Percentiles rank a stretch among this genome's conserved stretches.
These are phyloP conservation scores for Falco biarmicus DNA, from an alignment of 2,797 vertebrate species.

Conservation along the genomic window DNA sequence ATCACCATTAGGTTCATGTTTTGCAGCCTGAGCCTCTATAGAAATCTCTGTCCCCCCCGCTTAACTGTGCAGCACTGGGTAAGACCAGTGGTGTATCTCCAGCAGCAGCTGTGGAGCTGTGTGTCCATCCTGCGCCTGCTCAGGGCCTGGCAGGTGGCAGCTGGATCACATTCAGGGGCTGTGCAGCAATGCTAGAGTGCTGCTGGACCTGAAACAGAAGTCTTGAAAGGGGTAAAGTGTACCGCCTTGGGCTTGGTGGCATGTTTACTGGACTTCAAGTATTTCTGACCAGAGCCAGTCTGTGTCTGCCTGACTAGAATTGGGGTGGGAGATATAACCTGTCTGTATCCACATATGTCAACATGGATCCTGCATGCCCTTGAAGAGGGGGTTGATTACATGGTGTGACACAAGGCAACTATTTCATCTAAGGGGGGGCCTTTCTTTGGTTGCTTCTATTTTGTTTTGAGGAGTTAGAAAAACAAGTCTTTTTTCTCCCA, in stretches of 20 bases:
- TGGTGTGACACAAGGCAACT: background rate
- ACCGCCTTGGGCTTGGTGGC: background rate
- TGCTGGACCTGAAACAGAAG: background rate
- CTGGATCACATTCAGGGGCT: background rate
- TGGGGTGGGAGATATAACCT: background rate
- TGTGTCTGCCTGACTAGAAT: background rate
- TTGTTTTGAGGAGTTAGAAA: background rate
- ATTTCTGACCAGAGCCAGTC: background rate
- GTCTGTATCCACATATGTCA: background rate
- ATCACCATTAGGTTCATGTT: background rate
- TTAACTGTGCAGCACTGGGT: fast-evolving
- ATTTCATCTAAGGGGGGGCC: background rate
- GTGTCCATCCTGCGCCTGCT: fast-evolving
- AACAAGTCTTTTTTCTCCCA: background rate
- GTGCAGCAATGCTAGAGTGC: background rate
- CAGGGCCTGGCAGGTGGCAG: background rate
- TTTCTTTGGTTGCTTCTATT: background rate
- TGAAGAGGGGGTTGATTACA: background rate
- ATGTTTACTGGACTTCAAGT: background rate
- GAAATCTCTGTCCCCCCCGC: background rate
- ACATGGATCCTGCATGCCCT: background rate
- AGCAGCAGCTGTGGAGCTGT: fast-evolving
- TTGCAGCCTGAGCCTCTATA: background rate
- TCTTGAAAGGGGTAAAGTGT: background rate
- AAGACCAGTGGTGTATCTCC: fast-evolving